phyloP scores from a whole-genome alignment of 1,140 invertebrate genomes.

The Antheraea mylitta region DNA sequence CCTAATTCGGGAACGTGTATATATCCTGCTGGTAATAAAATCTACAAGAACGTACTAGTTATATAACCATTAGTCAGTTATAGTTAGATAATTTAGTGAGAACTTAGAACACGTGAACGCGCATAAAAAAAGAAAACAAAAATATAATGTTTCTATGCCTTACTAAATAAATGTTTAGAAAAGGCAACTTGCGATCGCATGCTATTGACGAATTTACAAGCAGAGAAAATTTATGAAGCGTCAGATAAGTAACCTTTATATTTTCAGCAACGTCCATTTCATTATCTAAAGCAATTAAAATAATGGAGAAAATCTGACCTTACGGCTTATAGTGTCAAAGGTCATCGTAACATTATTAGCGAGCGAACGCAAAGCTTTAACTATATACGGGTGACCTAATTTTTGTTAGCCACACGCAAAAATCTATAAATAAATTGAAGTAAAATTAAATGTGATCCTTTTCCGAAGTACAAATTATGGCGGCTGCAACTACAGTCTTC shows the following conservation, averaged over 20 bases:
- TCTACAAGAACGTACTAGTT: no score
- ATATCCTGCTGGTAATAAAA: no score
- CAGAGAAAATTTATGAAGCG: no score
- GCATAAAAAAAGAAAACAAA: no score
- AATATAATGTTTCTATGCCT: no score
- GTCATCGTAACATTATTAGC: constrained; percentile 7
- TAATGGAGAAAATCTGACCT: not conserved
- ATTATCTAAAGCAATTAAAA: not conserved
- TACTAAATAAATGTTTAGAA: no score
- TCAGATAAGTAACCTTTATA: not conserved
- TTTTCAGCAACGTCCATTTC: not conserved
- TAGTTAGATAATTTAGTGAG: no score
- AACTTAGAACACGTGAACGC: no score
- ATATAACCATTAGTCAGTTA: no score
- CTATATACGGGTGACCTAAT: constrained; percentile 25
- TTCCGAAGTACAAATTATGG: not conserved
- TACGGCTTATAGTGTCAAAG: not conserved
- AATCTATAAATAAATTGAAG: not conserved
- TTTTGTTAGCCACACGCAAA: constrained; percentile 6
- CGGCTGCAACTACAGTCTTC: not conserved
- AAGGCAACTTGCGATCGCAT: no score
- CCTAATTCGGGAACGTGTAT: no score
- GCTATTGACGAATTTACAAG: no score
- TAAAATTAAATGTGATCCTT: not conserved
- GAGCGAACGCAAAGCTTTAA: constrained; percentile 19